Conservation (phyloP, 2,888 invertebrate species). For the Chesias legatella region DNA sequence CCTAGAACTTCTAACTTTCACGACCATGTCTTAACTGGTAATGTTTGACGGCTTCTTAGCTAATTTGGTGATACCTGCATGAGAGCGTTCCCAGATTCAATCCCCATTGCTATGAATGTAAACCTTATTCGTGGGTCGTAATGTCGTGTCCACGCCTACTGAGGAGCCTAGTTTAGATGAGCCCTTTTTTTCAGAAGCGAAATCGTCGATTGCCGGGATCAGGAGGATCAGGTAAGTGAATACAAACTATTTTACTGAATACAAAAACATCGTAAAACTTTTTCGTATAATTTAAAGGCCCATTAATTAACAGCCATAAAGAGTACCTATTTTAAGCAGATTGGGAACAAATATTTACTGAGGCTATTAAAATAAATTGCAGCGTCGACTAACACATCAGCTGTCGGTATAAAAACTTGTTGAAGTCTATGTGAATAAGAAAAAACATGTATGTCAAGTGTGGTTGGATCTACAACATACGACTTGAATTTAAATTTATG, state of each 20-base stretch:
- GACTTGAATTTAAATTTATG: conserved; percentile 3
- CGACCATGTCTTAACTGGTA: conserved; percentile 7
- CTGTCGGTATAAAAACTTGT: conserved; percentile 49
- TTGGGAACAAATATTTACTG: conserved; percentile 45
- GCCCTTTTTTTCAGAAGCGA: conserved; percentile 56
- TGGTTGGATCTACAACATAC: conserved; percentile 3
- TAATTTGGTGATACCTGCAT: too few relatives aligned
- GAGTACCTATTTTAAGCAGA: conserved; percentile 31
- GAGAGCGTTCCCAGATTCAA: too few relatives aligned
- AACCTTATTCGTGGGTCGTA: too few relatives aligned
- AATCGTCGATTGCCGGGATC: conserved; percentile 65
- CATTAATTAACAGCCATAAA: conserved; percentile 29
- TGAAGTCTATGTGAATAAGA: conserved; percentile 21
- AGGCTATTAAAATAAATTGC: conserved; percentile 51
- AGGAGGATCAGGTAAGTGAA: conserved; percentile 65
- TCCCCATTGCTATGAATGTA: too few relatives aligned
- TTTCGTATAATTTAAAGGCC: conserved; percentile 6
- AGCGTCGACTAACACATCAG: conserved; percentile 42
- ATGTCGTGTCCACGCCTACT: too few relatives aligned
- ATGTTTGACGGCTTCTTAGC: too few relatives aligned
- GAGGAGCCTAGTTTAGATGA: neutral
- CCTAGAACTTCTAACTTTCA: conserved; percentile 34
- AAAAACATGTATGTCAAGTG: conserved; percentile 4
- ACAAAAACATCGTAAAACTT: neutral
- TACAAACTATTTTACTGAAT: neutral